phyloP scores from a whole-genome alignment of 2,797 vertebrate genomes.

The Sardinella longiceps region DNA sequence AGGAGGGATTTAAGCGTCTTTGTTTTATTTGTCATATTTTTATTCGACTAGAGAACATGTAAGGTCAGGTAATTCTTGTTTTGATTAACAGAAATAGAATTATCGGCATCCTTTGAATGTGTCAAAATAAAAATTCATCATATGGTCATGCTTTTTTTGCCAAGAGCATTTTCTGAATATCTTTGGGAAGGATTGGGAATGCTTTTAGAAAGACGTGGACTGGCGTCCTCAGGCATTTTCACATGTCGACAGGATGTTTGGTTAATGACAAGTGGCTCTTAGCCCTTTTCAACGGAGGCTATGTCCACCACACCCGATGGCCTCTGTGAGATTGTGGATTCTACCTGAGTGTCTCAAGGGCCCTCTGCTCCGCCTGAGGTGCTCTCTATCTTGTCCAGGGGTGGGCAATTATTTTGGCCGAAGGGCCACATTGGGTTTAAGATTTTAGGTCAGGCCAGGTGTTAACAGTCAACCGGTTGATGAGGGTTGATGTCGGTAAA shows the following conservation, averaged over 20 bases:
- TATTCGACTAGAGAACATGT: not conserved
- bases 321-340: not conserved
- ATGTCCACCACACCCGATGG: not conserved
- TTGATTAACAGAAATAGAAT: not conserved
- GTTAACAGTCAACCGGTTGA: no score
- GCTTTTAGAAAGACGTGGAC: not conserved
- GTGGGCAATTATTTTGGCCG: no score
- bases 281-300: not conserved
- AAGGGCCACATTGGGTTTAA: no score
- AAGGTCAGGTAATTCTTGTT: not conserved
- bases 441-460: no score
- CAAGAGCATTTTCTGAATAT: slow-evolving; percentile 11
- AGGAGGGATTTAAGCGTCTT: not conserved
- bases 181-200: not conserved
- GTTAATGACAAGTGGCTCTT: slow-evolving; percentile 11
- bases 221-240: not conserved
- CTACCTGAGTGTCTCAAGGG: not conserved
- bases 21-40: not conserved
- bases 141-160: not conserved
- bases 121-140: slow-evolving; percentile 9
- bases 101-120: not conserved
- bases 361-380: not conserved
- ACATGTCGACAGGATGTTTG: slow-evolving; percentile 19
- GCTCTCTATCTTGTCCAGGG: not conserved
- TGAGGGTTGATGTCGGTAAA: no score